These are phyloP conservation scores for Diplolepis rosae DNA, from an alignment of 2,888 invertebrate genomes.

Conservation along the genomic window DNA sequence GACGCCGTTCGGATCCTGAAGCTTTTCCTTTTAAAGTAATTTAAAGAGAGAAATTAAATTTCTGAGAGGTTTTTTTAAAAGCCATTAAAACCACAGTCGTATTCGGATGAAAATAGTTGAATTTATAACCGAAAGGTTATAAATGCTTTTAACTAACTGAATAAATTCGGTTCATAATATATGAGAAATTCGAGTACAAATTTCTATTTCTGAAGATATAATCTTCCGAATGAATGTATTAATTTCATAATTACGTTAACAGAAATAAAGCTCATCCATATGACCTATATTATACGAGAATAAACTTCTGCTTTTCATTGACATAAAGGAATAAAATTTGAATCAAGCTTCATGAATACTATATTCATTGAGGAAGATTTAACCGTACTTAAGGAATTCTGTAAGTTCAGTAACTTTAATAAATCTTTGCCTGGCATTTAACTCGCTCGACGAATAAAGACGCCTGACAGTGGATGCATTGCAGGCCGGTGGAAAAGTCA, in stretches of 20 bases:
- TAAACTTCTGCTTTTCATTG: not conserved
- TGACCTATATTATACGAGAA: too few relatives aligned
- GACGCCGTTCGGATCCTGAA: slow-evolving; percentile 2
- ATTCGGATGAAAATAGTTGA: slow-evolving; percentile 2
- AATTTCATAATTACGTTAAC: not conserved
- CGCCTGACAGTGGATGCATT: slow-evolving; percentile 27
- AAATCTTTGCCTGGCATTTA: slow-evolving; percentile 19
- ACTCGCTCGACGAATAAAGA: slow-evolving; percentile 20
- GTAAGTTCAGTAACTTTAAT: slow-evolving; percentile 17
- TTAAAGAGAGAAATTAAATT: slow-evolving; percentile 38
- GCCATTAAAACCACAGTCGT: slow-evolving; percentile 14
- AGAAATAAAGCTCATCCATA: not conserved
- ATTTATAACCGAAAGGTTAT: slow-evolving; percentile 19
- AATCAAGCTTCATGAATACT: not conserved
- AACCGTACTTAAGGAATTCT: not conserved
- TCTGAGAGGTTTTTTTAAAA: slow-evolving; percentile 22
- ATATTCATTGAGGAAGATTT: not conserved
- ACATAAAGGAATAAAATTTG: not conserved
- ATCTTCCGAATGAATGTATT: not conserved
- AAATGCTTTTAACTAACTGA: slow-evolving; percentile 24
- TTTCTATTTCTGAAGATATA: not conserved
- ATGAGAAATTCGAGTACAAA: not conserved
- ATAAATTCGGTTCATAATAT: not conserved
- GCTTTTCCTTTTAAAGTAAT: not conserved
- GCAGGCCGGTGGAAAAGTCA: slow-evolving; percentile 22